Base-by-base conservation (phyloP, 2,113 vertebrate species). In the Chrysemys picta region DNA sequence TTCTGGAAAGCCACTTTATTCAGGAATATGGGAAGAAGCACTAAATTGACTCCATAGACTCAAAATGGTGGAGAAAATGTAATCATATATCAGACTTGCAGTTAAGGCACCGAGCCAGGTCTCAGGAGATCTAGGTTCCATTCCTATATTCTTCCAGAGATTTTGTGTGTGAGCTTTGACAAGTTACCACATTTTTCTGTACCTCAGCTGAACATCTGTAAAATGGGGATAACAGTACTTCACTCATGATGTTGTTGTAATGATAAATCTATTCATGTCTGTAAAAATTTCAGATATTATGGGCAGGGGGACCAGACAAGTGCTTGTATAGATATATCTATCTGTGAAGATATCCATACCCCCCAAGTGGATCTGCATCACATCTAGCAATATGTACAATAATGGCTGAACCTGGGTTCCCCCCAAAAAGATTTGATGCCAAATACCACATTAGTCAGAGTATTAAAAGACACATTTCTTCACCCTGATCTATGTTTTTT, bases 161-260 rank as follows among this genome's bases (percentile, higher is more conserved):
- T 93, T 49, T 82, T 17, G 72, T 79, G 5, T 91, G 47, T 53
- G 82, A 35, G 42, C 24, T 49, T 0, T 0, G 12, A 21, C 52
- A 89, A 90, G 2, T 87, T 21, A 21, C 35, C 35, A n/a, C 21
- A 69, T 69, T 16, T 69, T 4, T 59, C 5, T 80, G 6, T 75
- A 80, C 91, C 57, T 65, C 47, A 45, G 1, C 84, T 91, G 31
- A 19, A 17, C 35, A 38, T n/a, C 14, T 84, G 2, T 82, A 84
- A 69, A 80, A 2, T 84, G 42, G 13, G 53, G 2, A 76, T 57
- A 54, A 14, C 5, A 80, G 31, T 50, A 4, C 0, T n/a, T 91
- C 86, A 13, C 2, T 84, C 31, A 80, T 82, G 22, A 3, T 59
- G 9, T 4, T 80, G 53, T 22, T 53, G 4, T 0, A 0, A 8